Evolutionary conservation across 2,888 invertebrate species (phyloP), one percentile per base, ranked within the genome.

Genomic region (Galerucella calmariensis): DNA sequence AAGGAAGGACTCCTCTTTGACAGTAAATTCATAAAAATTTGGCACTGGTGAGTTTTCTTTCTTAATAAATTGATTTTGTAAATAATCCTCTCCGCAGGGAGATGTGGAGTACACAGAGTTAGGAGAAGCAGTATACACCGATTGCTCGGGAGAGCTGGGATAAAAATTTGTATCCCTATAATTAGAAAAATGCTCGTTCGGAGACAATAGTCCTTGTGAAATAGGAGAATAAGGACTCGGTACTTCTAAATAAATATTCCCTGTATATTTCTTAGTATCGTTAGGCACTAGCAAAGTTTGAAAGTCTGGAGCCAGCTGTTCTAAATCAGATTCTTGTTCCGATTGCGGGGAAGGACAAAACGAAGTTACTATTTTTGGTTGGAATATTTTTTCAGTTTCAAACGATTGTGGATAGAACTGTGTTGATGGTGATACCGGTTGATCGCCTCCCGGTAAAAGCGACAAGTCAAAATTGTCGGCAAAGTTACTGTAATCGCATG

Each of bases 391-490:
- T 86, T 81, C 88, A 58, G 70, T 56, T n/a, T 75, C 69, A 24
- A 88, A 79, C 12, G 81, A 81, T 77, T 82, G 81, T 59, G 85
- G 82, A 82, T 86, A 86, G 69, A 86, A 81, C 67, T 82, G 82
- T 20, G 84, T 82, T 44, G 90, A 88, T 27, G 90, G 90, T 53
- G 91, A 91, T 44, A 88, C 86, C 78, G 91, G 90, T 72, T 90
- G 90, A 75, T 91, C 90, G 35, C 84, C 86, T 53, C 90, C 90
- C 81, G 94, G 93, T 83, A 95, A 90, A 71, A 95, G 90, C 24
- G 94, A 94, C 80, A 93, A 86, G 86, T 93, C 93, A 86, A 93
- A 93, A 80, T 90, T 91, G 82, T 93, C 92, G 68, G 92, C 92
- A 82, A 89, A 89, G 77, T 85, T 88, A 80, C 88, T 89, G 87